These are phyloP conservation scores for Alca torda DNA, from an alignment of 2,797 vertebrate genomes.

Conservation along the genomic window DNA sequence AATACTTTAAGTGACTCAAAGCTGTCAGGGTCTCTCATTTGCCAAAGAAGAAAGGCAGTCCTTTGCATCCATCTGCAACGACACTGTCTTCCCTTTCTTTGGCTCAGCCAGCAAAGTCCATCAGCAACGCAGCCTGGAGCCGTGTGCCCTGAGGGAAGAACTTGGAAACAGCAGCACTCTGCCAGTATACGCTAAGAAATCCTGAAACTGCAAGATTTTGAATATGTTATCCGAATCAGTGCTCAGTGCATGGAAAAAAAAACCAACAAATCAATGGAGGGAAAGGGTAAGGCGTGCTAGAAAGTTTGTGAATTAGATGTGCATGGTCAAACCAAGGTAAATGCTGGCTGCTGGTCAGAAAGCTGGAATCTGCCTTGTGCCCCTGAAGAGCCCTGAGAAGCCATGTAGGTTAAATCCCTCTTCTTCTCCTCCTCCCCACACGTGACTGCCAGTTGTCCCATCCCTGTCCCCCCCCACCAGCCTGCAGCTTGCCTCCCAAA, in stretches of 20 bases:
- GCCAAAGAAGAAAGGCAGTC: not conserved
- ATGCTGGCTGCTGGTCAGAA: not conserved
- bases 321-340: not conserved
- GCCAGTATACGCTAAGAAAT: not conserved
- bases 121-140: not conserved
- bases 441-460: not conserved
- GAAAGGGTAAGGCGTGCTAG: not conserved
- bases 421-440: not conserved
- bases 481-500: not conserved
- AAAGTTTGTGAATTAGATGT: not conserved
- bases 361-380: not conserved
- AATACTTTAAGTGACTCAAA: not conserved
- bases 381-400: not conserved
- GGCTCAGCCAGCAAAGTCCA: not conserved
- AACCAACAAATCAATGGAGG: not conserved
- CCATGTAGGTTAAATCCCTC: not conserved
- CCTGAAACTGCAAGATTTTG: not conserved
- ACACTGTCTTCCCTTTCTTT: not conserved
- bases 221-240: not conserved
- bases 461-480: not conserved
- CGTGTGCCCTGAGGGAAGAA: not conserved
- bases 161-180: not conserved
- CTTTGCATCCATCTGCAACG: not conserved
- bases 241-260: not conserved
- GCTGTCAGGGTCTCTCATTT: not conserved